Evolutionary conservation across 2,797 vertebrate genomes (phyloP).

Genomic region (Caiman crocodilus): DNA sequence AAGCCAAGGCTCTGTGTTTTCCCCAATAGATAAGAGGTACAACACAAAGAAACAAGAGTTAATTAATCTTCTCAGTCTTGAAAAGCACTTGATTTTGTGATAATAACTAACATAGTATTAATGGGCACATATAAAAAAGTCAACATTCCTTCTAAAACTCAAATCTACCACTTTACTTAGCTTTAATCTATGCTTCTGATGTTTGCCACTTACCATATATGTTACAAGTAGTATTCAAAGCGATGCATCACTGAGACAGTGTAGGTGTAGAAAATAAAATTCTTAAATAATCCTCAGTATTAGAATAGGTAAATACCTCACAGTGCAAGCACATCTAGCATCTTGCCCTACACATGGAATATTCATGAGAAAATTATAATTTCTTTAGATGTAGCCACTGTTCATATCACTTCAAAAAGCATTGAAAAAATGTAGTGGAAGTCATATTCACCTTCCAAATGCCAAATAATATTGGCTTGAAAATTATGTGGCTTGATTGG

Average conservation of each 20-base stretch:
- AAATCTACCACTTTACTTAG: neutral
- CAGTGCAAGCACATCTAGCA: neutral
- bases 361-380: neutral
- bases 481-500: neutral
- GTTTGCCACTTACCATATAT: neutral
- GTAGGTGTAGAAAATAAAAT: neutral
- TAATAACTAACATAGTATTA: neutral
- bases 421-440: neutral
- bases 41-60: neutral
- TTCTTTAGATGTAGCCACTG: neutral
- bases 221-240: neutral
- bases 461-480: neutral
- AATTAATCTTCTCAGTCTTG: neutral
- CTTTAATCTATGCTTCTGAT: neutral
- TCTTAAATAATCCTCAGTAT: neutral
- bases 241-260: neutral
- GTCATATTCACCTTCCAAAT: neutral
- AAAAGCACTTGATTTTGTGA: slow-evolving; percentile 12
- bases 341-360: neutral
- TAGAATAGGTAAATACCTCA: neutral
- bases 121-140: neutral
- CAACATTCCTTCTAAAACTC: neutral
- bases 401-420: neutral
- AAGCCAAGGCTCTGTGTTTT: neutral
- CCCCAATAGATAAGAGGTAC: neutral